Evolutionary conservation across 1,140 invertebrate genomes (phyloP).

Genomic region (Nylanderia fulva): DNA sequence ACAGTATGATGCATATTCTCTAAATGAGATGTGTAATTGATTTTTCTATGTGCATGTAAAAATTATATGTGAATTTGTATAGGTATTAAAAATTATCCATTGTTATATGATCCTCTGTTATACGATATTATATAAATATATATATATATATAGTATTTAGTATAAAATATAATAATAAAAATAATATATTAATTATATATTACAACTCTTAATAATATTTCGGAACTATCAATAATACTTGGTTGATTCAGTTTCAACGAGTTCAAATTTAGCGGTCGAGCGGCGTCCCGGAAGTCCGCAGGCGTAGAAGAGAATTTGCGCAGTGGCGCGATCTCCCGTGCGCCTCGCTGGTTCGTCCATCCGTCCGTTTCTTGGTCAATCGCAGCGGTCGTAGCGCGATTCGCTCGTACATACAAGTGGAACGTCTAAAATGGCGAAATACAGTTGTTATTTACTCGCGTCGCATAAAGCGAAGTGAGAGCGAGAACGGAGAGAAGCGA

Average conservation of each 20-base stretch:
- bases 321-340: conserved; percentile 70
- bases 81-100: too few species aligned
- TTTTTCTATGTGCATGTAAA: too few species aligned
- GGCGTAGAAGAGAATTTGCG: conserved; percentile 60
- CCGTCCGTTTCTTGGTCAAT: conserved; percentile 40
- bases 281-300: conserved; percentile 57
- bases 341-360: neutral
- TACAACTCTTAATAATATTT: too few species aligned
- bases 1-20: too few species aligned
- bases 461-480: conserved; percentile 64
- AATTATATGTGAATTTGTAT: too few species aligned
- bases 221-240: too few species aligned
- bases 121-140: too few species aligned
- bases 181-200: too few species aligned
- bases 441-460: conserved; percentile 77
- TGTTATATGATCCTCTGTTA: too few species aligned
- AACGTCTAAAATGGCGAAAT: conserved; percentile 78
- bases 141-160: too few species aligned
- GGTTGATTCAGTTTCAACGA: neutral
- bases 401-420: conserved; percentile 65
- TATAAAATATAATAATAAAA: too few species aligned
- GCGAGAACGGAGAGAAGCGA: neutral
- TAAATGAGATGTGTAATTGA: too few species aligned
- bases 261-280: conserved; percentile 58
- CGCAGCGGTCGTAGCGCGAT: conserved; percentile 58